Percentiles rank a stretch among this genome's conserved stretches.
phyloP scores from a whole-genome alignment of 2,888 invertebrate species.

The Orchesella flavescens region DNA sequence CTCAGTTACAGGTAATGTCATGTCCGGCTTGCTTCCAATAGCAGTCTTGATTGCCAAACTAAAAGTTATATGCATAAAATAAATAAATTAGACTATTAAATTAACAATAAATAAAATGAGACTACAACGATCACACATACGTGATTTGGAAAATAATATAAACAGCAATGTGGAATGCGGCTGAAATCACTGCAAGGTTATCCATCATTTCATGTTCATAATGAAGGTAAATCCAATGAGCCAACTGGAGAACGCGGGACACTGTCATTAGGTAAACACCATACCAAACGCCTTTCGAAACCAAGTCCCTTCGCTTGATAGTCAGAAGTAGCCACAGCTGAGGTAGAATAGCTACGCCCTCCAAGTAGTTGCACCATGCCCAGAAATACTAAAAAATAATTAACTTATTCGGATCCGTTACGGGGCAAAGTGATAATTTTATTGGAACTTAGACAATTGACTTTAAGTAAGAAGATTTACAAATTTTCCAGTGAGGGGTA shows the following conservation, averaged over 20 bases:
- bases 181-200: conserved; percentile 9
- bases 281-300: neutral
- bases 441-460: neutral
- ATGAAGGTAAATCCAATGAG: conserved; percentile 25
- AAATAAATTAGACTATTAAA: neutral
- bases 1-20: too few relatives aligned
- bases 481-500: neutral
- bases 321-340: conserved; percentile 12
- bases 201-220: conserved; percentile 26
- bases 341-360: conserved; percentile 32
- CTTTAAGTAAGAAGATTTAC: neutral
- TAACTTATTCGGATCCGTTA: neutral
- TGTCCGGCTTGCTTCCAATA: too few relatives aligned
- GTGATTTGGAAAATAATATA: conserved; percentile 1
- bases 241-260: conserved; percentile 6
- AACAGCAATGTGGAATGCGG: neutral
- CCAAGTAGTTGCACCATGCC: conserved; percentile 40
- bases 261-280: neutral
- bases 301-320: neutral
- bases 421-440: neutral
- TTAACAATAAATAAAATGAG: neutral
- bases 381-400: neutral
- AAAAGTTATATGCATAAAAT: too few relatives aligned
- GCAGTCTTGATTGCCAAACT: too few relatives aligned
- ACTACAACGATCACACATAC: neutral